These are phyloP conservation scores for Caenorhabditis uteleia DNA, from an alignment of 2,888 invertebrate species.

Conservation along the genomic window DNA sequence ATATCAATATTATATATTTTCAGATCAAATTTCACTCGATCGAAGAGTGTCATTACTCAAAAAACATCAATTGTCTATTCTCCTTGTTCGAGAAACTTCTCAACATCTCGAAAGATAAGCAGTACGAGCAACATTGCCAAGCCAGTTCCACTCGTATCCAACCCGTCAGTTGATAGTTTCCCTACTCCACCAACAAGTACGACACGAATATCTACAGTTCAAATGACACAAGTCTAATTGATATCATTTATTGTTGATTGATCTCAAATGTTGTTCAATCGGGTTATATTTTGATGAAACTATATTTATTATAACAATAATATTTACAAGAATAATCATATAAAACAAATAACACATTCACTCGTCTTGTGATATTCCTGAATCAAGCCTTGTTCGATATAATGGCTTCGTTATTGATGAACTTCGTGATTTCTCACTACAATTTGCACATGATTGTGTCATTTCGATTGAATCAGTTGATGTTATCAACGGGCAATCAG, in stretches of 20 bases:
- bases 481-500: conserved; percentile 1
- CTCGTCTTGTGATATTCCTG: conserved; percentile 17
- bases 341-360: no score
- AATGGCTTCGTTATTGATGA: background rate
- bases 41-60: conserved; percentile 51
- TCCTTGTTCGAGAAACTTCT: conserved; percentile 42
- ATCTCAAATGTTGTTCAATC: no score
- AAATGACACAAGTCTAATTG: conserved; percentile 29
- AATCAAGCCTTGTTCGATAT: conserved; percentile 20
- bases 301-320: no score
- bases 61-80: conserved; percentile 55
- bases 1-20: no score
- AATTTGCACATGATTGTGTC: conserved; percentile 13
- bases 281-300: no score
- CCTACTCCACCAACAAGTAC: conserved; percentile 32
- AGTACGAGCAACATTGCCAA: conserved; percentile 5
- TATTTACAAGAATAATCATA: no score
- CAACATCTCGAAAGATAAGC: conserved; percentile 29
- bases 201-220: conserved; percentile 4
- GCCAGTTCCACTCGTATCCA: conserved; percentile 22
- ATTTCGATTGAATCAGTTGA: conserved; percentile 7
- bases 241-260: background rate
- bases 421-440: conserved; percentile 1
- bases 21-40: conserved; percentile 37
- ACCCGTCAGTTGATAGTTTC: conserved; percentile 21